A percentile compares a stretch with the other conserved stretches of the same genome.
Conservation (phyloP, 2,888 invertebrate genomes). For the Diarsia rubi region DNA sequence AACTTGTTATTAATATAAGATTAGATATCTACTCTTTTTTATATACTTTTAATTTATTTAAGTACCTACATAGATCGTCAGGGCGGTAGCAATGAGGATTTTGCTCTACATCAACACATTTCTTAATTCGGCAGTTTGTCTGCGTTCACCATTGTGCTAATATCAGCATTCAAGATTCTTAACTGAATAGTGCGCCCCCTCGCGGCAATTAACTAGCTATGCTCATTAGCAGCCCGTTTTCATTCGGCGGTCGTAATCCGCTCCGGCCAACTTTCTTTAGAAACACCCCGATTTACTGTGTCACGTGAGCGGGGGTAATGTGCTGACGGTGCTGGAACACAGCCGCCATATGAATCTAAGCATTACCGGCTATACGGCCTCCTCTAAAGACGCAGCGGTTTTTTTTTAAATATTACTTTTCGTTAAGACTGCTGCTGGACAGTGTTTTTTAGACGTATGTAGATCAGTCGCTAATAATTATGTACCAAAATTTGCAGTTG, state of each 20-base stretch:
- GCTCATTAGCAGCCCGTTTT: conserved; percentile 88
- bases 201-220: conserved; percentile 84
- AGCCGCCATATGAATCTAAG: conserved; percentile 72
- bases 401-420: not conserved
- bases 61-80: not conserved
- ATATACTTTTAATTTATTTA: not conserved
- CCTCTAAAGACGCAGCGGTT: not conserved
- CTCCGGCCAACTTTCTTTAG: conserved; percentile 80
- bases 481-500: not conserved
- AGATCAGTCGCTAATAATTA: not conserved
- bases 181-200: conserved; percentile 73
- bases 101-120: not conserved
- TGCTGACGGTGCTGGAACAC: conserved; percentile 78
- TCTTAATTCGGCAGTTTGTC: conserved; percentile 70
- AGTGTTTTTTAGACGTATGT: not conserved
- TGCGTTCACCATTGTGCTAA: conserved; percentile 76
- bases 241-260: conserved; percentile 85
- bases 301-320: conserved; percentile 79
- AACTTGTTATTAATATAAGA: not conserved
- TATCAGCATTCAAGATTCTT: conserved; percentile 78
- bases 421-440: not conserved
- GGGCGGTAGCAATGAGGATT: not conserved
- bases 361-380: conserved; percentile 59
- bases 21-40: not conserved
- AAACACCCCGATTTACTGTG: conserved; percentile 81